Base-by-base conservation (phyloP, 2,888 invertebrate species). In the Anorthoa munda region DNA sequence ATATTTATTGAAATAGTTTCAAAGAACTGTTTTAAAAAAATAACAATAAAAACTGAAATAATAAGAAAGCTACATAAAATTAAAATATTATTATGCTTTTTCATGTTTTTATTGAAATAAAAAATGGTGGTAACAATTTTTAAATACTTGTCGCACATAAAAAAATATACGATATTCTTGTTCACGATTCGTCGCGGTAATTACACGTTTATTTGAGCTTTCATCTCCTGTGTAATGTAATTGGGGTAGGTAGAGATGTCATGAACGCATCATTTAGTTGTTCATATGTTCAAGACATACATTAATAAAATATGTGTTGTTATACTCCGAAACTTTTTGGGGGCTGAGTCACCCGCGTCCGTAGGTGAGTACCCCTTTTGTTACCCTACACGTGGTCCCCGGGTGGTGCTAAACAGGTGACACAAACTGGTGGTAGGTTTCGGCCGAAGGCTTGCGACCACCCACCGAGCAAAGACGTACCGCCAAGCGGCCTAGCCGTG, bases 151-250 rank as follows among this genome's bases (percentile, higher is more conserved):
- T 55, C n/a, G 59, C 23, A 23, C 51, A 21, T n/a, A 68, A 64
- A 23, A 65, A 66, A 66, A 59, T 55, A 31, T 21, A 31, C 2
- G 67, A 61, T 58, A 39, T 55, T 65, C 13, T 1, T 46, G 66
- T 67, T 55, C 18, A 5, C 68, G 31, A 79, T 82, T 77, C 66
- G 66, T 79, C 69, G 72, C 81, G 75, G 85, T 72, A 86, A 85
- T 87, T 87, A 79, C 71, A 79, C 82, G 85, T 84, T 86, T 79
- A 78, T 74, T 75, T 55, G 77, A 69, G 82, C 87, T 89, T 89
- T 90, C 87, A 89, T 90, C 83, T 84, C 79, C 60, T 51, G 18
- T 82, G 78, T 84, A 79, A 85, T 85, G 85, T 89, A 90, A 92
- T 91, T 89, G 90, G 86, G 78, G 79, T 82, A 77, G 85, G 81